Conservation (phyloP, 2,888 invertebrate genomes). For the Branchellion lobata region DNA sequence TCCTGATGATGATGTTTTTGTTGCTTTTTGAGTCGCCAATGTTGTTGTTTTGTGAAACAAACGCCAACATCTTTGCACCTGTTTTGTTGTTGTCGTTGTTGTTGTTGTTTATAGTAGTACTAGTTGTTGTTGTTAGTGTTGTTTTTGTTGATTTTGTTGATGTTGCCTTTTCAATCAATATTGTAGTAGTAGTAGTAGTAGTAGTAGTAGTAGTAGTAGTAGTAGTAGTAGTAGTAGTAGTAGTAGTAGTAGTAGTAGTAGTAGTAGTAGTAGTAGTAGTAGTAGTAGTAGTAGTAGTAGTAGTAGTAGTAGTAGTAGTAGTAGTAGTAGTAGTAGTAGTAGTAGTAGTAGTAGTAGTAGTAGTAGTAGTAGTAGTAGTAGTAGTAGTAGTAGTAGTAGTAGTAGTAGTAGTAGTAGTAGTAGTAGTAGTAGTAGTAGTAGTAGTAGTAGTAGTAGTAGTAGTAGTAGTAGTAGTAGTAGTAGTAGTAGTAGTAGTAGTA, state of each 20-base stretch:
- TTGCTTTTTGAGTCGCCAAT: not conserved
- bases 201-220: slow-evolving; percentile 14
- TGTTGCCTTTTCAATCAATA: too few relatives aligned
- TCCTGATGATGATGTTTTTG: slow-evolving; percentile 4
- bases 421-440: slow-evolving; percentile 14
- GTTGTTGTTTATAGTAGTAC: not conserved
- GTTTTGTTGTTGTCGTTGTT: not conserved
- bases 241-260: slow-evolving; percentile 14
- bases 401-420: not conserved
- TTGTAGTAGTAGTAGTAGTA: slow-evolving; percentile 10
- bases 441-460: slow-evolving; percentile 14
- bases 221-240: slow-evolving; percentile 14
- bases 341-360: slow-evolving; percentile 14
- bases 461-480: slow-evolving; percentile 14
- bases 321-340: slow-evolving; percentile 14
- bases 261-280: slow-evolving; percentile 14
- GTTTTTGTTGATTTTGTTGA: too few relatives aligned
- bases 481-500: slow-evolving; percentile 14
- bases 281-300: slow-evolving; percentile 14
- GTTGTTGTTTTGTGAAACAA: not conserved
- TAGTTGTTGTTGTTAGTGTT: too few relatives aligned
- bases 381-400: not conserved
- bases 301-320: slow-evolving; percentile 14
- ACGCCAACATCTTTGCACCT: not conserved
- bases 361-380: not conserved